phyloP scores from a whole-genome alignment of 2,113 vertebrate genomes.

The Rhinogobius similis region DNA sequence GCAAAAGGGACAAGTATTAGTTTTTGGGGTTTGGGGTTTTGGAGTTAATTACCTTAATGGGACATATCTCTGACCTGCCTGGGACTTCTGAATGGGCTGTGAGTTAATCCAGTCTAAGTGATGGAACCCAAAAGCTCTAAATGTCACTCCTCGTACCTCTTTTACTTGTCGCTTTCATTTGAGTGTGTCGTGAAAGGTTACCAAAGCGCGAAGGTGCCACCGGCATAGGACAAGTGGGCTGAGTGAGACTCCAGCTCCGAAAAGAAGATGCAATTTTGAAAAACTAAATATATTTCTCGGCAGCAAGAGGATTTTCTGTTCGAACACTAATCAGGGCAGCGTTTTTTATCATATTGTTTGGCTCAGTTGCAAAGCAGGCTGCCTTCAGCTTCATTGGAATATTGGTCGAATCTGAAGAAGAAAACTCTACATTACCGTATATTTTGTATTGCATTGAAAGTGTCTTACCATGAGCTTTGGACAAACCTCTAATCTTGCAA shows the following conservation, averaged over 20 bases:
- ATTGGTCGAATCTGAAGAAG: neutral
- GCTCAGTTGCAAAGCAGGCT: too few relatives aligned
- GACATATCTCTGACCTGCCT: neutral
- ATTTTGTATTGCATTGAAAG: too few relatives aligned
- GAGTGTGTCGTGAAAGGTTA: neutral
- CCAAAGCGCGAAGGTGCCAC: neutral
- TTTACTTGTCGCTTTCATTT: conserved; percentile 1
- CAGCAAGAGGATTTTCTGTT: too few relatives aligned
- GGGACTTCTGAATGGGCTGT: neutral
- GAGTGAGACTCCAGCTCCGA: neutral
- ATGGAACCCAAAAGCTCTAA: neutral
- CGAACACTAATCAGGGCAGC: neutral
- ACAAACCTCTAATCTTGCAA: neutral
- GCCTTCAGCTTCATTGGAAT: neutral
- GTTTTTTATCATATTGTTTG: neutral
- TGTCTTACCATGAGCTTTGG: too few relatives aligned
- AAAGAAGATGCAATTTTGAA: neutral
- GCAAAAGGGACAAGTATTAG: too few relatives aligned
- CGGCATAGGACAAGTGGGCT: neutral
- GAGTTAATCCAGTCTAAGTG: conserved; percentile 1
- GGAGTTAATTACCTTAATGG: neutral
- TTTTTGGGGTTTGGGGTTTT: too few relatives aligned
- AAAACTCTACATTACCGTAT: too few relatives aligned
- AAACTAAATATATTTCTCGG: too few relatives aligned
- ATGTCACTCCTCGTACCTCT: neutral